Evolutionary conservation across 2,113 vertebrate genomes (phyloP).

Genomic region (Mus musculus): GRCm39 chr15:97075001-97075500

Average conservation of each 20-base stretch:
- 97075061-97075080: not conserved
- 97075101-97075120: not conserved
- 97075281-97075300: conserved; percentile 15
- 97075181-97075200: not conserved
- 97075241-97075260: not conserved
- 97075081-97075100: not conserved
- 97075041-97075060: conserved; percentile 23
- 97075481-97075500: conserved; percentile 23
- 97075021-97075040: not conserved
- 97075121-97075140: not conserved
- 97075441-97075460: conserved; percentile 52
- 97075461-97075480: conserved; percentile 18
- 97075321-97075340: not conserved
- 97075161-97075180: not conserved
- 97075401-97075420: conserved; percentile 37
- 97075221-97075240: not conserved
- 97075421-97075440: not conserved
- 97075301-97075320: not conserved
- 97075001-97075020: not conserved
- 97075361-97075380: conserved; percentile 24
- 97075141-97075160: not conserved
- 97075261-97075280: not conserved
- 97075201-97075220: not conserved
- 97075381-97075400: not conserved
- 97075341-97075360: conserved; percentile 25